phyloP scores from a whole-genome alignment of 2,113 vertebrate species.

The Nothocercus nigrocapillus region DNA sequence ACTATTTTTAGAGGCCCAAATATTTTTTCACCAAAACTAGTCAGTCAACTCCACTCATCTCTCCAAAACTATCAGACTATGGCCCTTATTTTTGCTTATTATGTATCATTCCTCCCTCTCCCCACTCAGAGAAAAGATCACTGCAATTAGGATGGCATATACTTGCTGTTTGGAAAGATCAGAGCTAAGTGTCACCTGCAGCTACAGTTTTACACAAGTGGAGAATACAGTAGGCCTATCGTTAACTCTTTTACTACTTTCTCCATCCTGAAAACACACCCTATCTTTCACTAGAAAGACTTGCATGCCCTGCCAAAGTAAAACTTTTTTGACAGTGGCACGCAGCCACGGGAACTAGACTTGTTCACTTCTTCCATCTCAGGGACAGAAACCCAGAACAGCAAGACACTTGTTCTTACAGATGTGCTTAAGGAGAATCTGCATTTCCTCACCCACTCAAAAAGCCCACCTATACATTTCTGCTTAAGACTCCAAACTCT shows the following conservation, averaged over 20 bases:
- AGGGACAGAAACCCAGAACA: neutral
- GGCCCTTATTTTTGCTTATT: neutral
- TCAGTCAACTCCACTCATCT: accelerated
- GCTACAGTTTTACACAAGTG: neutral
- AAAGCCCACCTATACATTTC: too few species aligned
- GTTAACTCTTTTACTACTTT: neutral
- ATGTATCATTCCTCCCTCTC: neutral
- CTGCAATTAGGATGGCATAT: neutral
- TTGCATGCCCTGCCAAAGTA: accelerated
- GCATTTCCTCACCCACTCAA: neutral
- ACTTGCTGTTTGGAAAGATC: accelerated
- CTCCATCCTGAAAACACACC: neutral
- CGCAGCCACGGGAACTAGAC: accelerated
- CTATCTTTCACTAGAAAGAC: neutral
- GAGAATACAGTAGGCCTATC: neutral
- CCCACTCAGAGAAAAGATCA: accelerated
- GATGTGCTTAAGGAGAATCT: accelerated
- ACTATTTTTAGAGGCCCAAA: neutral
- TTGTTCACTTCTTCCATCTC: neutral
- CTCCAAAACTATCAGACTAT: neutral
- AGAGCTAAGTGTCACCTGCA: neutral
- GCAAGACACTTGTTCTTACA: neutral
- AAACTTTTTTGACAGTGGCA: neutral
- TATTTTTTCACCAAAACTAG: neutral
- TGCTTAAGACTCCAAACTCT: neutral